A percentile compares a stretch with the other conserved stretches of the same genome.
These are phyloP conservation scores for Dexiosoma caninum DNA, from an alignment of 2,888 invertebrate genomes.

Conservation along the genomic window DNA sequence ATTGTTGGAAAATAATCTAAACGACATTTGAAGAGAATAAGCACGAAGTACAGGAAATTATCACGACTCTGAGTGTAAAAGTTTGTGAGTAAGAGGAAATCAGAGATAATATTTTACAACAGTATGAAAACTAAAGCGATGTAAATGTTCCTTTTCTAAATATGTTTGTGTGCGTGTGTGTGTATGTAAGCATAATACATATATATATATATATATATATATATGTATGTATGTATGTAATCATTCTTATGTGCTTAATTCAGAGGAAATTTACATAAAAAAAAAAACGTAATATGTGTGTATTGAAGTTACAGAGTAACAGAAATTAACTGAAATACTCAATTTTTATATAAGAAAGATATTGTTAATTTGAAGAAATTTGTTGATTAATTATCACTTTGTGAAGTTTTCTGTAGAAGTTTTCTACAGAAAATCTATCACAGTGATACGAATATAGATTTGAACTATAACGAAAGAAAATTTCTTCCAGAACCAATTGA, in stretches of 20 bases:
- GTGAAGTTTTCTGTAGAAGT: not conserved
- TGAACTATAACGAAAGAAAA: no score
- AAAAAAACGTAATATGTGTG: no score
- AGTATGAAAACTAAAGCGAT: not conserved
- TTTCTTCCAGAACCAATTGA: no score
- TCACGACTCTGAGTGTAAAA: constrained; percentile 9
- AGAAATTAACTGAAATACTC: not conserved
- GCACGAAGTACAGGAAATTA: constrained; percentile 4
- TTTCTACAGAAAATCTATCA: not conserved
- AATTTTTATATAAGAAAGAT: no score
- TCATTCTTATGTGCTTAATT: no score
- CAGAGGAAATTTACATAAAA: no score
- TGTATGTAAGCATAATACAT: not conserved
- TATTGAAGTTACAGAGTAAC: not conserved
- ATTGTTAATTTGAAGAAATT: not conserved
- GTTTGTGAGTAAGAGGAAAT: constrained; percentile 6
- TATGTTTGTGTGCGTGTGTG: not conserved
- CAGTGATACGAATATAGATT: not conserved
- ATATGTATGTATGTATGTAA: no score
- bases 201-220: not conserved
- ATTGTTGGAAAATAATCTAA: not conserved
- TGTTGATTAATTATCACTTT: not conserved
- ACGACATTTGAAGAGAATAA: not conserved
- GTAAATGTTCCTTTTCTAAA: constrained; percentile 5
- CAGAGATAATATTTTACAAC: not conserved